A percentile compares a stretch with the other conserved stretches of the same genome.
phyloP scores from a whole-genome alignment of 2,113 vertebrate species.

The Syngnathus typhle region DNA sequence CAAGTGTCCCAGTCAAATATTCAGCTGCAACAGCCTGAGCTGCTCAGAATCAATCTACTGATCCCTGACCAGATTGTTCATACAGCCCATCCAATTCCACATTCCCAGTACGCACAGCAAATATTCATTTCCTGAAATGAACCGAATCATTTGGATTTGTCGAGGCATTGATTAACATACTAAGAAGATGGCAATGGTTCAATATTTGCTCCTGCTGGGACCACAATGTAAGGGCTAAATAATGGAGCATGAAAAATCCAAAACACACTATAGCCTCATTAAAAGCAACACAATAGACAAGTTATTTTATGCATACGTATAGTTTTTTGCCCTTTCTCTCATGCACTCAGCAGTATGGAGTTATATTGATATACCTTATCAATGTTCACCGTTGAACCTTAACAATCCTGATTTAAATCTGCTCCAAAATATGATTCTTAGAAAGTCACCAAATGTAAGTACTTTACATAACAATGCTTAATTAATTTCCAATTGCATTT shows the following conservation, averaged over 20 bases:
- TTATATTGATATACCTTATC: constrained; percentile 61
- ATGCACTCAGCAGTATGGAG: constrained; percentile 63
- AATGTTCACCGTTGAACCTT: constrained; percentile 55
- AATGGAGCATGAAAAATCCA: constrained; percentile 73
- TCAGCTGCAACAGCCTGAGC: constrained; percentile 57
- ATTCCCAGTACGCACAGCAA: constrained; percentile 37
- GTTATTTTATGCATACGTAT: constrained; percentile 27
- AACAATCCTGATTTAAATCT: too few relatives aligned
- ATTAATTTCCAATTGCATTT: too few relatives aligned
- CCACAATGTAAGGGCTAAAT: constrained; percentile 69
- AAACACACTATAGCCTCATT: constrained; percentile 84
- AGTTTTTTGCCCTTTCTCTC: constrained; percentile 10
- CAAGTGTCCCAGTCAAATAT: constrained; percentile 72
- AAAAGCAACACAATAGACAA: constrained; percentile 76
- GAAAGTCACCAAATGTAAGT: too few relatives aligned
- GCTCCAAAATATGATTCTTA: too few relatives aligned
- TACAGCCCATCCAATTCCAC: constrained; percentile 24
- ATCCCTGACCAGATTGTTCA: constrained; percentile 59
- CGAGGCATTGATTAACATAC: constrained; percentile 77
- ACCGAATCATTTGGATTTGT: constrained; percentile 77
- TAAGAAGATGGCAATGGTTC: constrained; percentile 64
- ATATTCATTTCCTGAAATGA: constrained; percentile 77
- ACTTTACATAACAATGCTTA: too few relatives aligned
- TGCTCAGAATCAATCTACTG: constrained; percentile 63
- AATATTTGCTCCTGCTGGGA: constrained; percentile 79